Conservation (phyloP, 2,888 invertebrate species). For the Drosophila neotestacea region DNA sequence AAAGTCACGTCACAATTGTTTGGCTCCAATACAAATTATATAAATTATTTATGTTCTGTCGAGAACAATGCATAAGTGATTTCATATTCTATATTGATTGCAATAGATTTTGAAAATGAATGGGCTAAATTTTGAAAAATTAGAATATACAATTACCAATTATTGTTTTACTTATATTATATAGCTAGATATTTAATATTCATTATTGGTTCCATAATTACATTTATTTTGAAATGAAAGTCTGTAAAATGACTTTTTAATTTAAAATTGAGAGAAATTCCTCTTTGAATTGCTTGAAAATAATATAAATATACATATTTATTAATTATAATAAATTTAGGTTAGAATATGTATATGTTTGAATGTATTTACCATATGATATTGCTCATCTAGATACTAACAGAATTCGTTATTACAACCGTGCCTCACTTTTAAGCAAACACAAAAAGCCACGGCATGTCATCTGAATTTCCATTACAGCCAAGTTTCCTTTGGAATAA, state of each 20-base stretch:
- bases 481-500: constrained; percentile 30
- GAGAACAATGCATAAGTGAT: neutral
- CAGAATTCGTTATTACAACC: neutral
- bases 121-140: neutral
- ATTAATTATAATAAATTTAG: no score
- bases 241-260: no score
- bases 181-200: neutral
- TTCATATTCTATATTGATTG: neutral
- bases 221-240: no score
- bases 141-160: neutral
- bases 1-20: constrained; percentile 51
- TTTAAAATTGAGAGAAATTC: no score
- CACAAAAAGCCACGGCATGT: constrained; percentile 12
- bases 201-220: no score
- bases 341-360: no score
- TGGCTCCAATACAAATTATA: constrained; percentile 19
- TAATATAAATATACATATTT: no score
- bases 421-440: neutral
- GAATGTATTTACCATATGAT: neutral
- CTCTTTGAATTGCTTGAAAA: no score
- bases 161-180: no score
- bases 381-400: neutral
- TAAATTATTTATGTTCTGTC: constrained; percentile 10
- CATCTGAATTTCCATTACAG: constrained; percentile 37
- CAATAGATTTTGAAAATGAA: neutral